These are phyloP conservation scores for Marcusenius ussheri DNA, from an alignment of 2,113 vertebrate species.

Conservation along the genomic window DNA sequence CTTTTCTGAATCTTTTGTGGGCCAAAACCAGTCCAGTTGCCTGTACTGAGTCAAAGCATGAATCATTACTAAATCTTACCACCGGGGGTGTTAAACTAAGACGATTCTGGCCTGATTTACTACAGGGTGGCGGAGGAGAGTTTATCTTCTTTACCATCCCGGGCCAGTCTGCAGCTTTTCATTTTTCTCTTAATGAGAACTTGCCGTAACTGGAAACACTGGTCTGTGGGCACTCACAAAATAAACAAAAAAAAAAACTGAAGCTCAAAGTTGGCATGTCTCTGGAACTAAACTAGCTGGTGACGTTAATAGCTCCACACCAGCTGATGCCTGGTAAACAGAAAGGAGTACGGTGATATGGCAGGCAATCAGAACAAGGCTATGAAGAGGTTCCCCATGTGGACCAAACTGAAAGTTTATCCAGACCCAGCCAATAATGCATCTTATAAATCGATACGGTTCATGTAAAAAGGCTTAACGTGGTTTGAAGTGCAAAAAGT, in stretches of 20 bases:
- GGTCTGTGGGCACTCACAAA: not conserved
- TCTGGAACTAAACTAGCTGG: not conserved
- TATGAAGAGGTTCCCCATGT: not conserved
- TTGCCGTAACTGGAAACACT: not conserved
- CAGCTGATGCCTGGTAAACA: not conserved
- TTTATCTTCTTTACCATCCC: not conserved
- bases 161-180: not conserved
- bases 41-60: not conserved
- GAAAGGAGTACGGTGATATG: not conserved
- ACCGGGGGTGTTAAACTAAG: not conserved
- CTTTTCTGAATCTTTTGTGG: not conserved
- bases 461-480: no score
- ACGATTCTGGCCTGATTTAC: not conserved
- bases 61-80: not conserved
- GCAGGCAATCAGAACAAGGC: not conserved
- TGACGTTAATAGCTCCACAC: not conserved
- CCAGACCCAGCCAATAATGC: not conserved
- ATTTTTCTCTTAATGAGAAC: not conserved
- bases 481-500: not conserved
- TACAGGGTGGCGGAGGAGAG: not conserved
- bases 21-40: not conserved
- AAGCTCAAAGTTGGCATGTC: not conserved
- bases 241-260: not conserved
- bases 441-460: not conserved
- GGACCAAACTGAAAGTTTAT: not conserved